Evolutionary conservation across 1,140 invertebrate species (phyloP).

Genomic region (Brachionus rotundiformis): DNA sequence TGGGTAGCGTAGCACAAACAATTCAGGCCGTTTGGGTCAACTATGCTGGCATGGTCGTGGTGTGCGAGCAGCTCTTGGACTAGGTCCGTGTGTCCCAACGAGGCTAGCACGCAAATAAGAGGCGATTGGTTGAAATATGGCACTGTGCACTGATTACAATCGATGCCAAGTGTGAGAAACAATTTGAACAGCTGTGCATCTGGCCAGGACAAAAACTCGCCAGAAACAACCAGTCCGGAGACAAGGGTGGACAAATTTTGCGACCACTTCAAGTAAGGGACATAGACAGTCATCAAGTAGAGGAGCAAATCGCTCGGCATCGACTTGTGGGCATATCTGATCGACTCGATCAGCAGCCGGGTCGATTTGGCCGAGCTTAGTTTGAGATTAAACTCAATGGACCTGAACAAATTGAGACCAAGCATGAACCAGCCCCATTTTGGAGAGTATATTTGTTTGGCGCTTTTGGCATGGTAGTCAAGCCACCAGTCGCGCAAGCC

Average conservation of each 20-base stretch:
- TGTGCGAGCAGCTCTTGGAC: constrained; percentile 73
- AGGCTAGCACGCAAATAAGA: constrained; percentile 62
- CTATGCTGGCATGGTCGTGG: constrained; percentile 72
- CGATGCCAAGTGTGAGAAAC: constrained; percentile 59
- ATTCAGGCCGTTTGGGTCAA: constrained; percentile 33
- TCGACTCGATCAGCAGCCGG: background rate
- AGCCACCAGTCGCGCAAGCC: constrained; percentile 1
- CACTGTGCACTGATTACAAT: constrained; percentile 58
- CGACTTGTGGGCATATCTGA: background rate
- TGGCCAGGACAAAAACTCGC: constrained; percentile 81
- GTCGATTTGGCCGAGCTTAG: background rate
- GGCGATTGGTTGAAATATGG: constrained; percentile 58
- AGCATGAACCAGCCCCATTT: constrained; percentile 36
- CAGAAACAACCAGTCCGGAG: constrained; percentile 80
- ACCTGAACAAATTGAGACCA: background rate
- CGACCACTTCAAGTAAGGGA: background rate
- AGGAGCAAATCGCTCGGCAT: background rate
- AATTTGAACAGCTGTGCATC: constrained; percentile 74
- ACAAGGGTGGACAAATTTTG: constrained; percentile 76
- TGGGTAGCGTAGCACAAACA: constrained; percentile 47
- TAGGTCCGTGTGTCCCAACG: constrained; percentile 79
- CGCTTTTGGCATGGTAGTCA: background rate
- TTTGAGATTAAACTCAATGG: constrained; percentile 52
- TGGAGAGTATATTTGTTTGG: background rate
- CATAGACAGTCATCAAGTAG: background rate